Conservation (phyloP, 2,888 invertebrate species). For the Buathra laborator region DNA sequence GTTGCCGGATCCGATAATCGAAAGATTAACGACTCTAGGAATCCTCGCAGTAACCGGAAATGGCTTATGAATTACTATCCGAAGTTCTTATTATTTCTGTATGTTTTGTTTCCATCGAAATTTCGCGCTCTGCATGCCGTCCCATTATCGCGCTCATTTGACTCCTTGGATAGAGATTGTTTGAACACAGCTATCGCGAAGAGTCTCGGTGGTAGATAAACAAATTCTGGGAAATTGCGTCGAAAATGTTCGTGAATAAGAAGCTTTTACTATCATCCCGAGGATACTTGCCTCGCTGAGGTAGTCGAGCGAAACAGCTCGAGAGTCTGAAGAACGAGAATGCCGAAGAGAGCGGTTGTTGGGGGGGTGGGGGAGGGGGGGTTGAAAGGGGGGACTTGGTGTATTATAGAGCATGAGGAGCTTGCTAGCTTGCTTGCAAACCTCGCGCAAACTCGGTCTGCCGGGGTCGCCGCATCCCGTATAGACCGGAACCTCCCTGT, state of each 20-base stretch:
- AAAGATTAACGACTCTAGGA: slow-evolving; percentile 12
- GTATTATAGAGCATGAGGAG: slow-evolving; percentile 1
- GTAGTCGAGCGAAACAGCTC: slow-evolving; percentile 4
- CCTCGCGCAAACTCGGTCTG: slow-evolving; percentile 16
- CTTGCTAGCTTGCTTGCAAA: slow-evolving; percentile 11
- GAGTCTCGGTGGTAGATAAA: neutral
- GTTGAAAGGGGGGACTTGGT: neutral
- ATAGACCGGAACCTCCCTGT: slow-evolving; percentile 19
- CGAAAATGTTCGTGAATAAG: slow-evolving; percentile 18
- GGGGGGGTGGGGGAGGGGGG: too few relatives aligned
- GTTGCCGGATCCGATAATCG: slow-evolving; percentile 28
- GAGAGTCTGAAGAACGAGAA: slow-evolving; percentile 30
- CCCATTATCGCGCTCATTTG: too few relatives aligned
- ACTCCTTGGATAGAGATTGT: neutral
- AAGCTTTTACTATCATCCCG: neutral
- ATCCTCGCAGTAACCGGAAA: slow-evolving; percentile 23
- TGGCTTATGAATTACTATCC: slow-evolving; percentile 30
- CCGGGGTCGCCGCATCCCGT: slow-evolving; percentile 32
- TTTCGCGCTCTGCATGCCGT: neutral
- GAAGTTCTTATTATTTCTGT: slow-evolving; percentile 9
- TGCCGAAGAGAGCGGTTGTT: neutral
- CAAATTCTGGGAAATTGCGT: slow-evolving; percentile 18
- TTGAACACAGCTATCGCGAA: neutral
- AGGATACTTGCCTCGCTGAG: neutral
- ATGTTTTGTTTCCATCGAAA: neutral